Conservation (phyloP, 2,113 vertebrate species). For the Onychorhynchus coronatus region DNA sequence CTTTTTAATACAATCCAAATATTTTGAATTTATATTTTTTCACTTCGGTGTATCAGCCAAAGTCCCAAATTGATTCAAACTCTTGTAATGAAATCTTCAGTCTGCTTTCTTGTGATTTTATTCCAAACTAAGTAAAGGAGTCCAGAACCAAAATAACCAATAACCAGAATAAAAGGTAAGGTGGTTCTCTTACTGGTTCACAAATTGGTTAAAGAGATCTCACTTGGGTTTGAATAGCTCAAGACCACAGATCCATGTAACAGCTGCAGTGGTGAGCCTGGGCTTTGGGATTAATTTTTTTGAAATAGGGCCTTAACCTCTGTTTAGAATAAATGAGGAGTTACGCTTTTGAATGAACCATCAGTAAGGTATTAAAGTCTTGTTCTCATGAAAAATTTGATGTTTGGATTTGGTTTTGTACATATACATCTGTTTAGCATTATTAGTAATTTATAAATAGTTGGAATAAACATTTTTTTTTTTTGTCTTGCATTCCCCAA, state of each 20-base stretch:
- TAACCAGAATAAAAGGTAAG: neutral
- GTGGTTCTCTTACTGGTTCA: neutral
- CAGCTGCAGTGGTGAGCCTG: neutral
- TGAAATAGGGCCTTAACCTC: neutral
- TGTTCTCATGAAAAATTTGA: neutral
- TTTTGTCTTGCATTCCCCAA: neutral
- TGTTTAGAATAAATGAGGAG: neutral
- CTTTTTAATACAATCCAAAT: neutral
- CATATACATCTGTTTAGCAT: neutral
- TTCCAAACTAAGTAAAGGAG: neutral
- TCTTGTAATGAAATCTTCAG: neutral
- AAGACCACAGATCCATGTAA: neutral
- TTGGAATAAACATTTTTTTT: neutral
- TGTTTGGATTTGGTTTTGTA: neutral
- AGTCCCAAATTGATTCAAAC: neutral
- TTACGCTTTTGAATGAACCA: neutral
- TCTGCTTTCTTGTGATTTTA: neutral
- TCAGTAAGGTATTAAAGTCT: neutral
- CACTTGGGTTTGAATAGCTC: neutral
- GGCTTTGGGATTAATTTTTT: neutral
- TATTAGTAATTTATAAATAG: neutral
- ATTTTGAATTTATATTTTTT: neutral
- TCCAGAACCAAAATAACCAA: neutral
- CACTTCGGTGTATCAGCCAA: rapidly evolving
- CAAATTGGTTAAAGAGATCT: neutral